Evolutionary conservation across 2,113 vertebrate genomes (phyloP).

Genomic region (Gnathonemus echidnorhynchus): DNA sequence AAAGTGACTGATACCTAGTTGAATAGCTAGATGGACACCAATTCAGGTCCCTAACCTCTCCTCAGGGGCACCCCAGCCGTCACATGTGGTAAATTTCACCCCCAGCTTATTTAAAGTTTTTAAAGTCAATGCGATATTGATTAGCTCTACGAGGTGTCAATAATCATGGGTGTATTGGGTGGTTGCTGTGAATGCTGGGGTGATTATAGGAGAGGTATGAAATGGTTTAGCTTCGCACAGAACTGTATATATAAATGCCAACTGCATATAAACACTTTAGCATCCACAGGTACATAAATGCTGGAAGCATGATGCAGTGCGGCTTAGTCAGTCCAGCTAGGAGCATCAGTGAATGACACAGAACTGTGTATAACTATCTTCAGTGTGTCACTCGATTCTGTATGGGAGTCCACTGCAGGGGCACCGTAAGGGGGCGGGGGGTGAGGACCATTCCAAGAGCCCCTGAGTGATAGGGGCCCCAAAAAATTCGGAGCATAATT

Average conservation of each 20-base stretch:
- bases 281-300: background rate
- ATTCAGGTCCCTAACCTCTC: background rate
- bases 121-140: background rate
- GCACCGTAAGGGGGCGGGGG: background rate
- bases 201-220: background rate
- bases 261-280: background rate
- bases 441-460: background rate
- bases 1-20: background rate
- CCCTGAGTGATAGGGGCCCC: background rate
- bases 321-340: background rate
- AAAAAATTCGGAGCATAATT: background rate
- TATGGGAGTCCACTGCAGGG: background rate
- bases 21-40: background rate
- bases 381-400: background rate
- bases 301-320: background rate
- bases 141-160: background rate
- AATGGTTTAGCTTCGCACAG: background rate
- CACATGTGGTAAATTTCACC: background rate
- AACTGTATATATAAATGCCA: background rate
- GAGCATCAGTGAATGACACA: background rate
- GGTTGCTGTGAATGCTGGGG: background rate
- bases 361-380: background rate
- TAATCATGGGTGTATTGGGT: background rate
- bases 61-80: background rate
- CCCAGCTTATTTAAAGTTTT: background rate